phyloP scores from a whole-genome alignment of 1,140 invertebrate species.

The Drosophila guanche region DNA sequence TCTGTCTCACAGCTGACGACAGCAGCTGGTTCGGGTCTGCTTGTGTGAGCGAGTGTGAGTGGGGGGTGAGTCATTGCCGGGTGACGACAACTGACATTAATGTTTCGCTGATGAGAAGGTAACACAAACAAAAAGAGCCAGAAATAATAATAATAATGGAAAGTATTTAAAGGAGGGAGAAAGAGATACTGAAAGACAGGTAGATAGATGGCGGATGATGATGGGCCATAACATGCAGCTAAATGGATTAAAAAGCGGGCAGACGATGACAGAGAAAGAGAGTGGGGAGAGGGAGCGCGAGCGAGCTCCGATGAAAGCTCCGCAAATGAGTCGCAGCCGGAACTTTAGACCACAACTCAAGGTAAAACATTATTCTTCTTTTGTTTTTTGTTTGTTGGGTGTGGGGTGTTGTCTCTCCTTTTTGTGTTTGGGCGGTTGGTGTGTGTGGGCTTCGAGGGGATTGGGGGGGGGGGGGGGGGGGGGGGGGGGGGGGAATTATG shows the following conservation, averaged over 20 bases:
- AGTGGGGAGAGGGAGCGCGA: slow-evolving; percentile 12
- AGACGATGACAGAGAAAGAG: slow-evolving; percentile 14
- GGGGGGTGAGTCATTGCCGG: slow-evolving; percentile 4
- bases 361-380: slow-evolving; percentile 60
- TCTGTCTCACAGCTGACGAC: slow-evolving; percentile 49
- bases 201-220: slow-evolving; percentile 62
- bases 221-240: slow-evolving; percentile 72
- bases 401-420: too few relatives aligned
- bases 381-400: too few relatives aligned
- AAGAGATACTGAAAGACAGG: slow-evolving; percentile 32
- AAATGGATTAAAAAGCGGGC: slow-evolving; percentile 74
- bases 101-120: slow-evolving; percentile 62
- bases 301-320: slow-evolving; percentile 13
- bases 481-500: slow-evolving; percentile 5
- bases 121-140: slow-evolving; percentile 48
- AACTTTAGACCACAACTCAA: slow-evolving; percentile 65
- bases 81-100: slow-evolving; percentile 58
- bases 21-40: slow-evolving; percentile 47
- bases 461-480: too few relatives aligned
- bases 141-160: slow-evolving; percentile 76
- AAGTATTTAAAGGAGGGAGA: slow-evolving; percentile 70
- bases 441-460: too few relatives aligned
- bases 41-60: slow-evolving; percentile 52
- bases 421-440: too few relatives aligned
- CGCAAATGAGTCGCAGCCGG: slow-evolving; percentile 63